Evolutionary conservation across 2,888 invertebrate genomes (phyloP).

Genomic region (Polymixis flavicincta): DNA sequence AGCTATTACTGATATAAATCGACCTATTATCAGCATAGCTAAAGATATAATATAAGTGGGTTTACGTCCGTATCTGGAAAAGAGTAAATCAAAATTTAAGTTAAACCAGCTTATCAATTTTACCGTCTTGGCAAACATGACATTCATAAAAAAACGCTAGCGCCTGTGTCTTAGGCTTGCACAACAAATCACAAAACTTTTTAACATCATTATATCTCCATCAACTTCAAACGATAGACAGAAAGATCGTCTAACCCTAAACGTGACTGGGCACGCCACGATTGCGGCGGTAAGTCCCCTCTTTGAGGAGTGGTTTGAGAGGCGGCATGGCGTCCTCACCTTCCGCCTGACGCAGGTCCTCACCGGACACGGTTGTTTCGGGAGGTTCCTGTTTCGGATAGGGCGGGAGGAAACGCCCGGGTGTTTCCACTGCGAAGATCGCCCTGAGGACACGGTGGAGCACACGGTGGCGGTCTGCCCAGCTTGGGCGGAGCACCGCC

Average conservation of each 20-base stretch:
- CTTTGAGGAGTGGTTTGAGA: too few relatives aligned
- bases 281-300: too few relatives aligned
- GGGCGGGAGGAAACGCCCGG: too few relatives aligned
- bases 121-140: background rate
- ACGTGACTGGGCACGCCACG: too few relatives aligned
- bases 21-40: slow-evolving; percentile 74
- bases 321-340: too few relatives aligned
- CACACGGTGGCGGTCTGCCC: too few relatives aligned
- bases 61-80: slow-evolving; percentile 81
- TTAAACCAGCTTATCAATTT: background rate
- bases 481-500: too few relatives aligned
- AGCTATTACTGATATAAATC: slow-evolving; percentile 74
- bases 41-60: slow-evolving; percentile 76
- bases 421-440: too few relatives aligned
- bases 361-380: too few relatives aligned
- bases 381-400: too few relatives aligned
- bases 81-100: slow-evolving; percentile 18
- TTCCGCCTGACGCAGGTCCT: too few relatives aligned
- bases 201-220: background rate
- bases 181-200: background rate
- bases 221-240: background rate
- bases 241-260: background rate
- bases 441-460: too few relatives aligned
- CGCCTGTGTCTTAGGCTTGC: background rate
- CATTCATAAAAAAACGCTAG: background rate